These are phyloP conservation scores for Girardia tigrina DNA, from an alignment of 2,888 invertebrate genomes.

Conservation along the genomic window DNA sequence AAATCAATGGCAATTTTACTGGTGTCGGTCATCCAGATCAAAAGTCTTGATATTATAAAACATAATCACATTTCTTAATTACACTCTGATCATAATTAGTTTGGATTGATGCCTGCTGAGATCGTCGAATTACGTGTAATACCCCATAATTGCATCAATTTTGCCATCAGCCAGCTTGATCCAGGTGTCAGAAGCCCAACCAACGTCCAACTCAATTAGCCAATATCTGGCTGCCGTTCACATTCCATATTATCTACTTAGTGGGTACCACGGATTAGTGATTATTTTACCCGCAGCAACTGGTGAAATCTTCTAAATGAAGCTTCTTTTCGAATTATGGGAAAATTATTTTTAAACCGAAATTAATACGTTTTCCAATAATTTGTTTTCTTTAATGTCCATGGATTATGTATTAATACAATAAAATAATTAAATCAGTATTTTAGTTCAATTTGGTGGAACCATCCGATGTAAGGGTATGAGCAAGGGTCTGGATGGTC, in stretches of 20 bases:
- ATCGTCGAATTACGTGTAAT: background rate
- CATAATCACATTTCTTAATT: constrained; percentile 23
- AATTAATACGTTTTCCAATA: no score
- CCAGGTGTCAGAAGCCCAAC: constrained; percentile 23
- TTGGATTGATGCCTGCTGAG: constrained; percentile 23
- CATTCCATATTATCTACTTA: background rate
- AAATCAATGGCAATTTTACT: constrained; percentile 26
- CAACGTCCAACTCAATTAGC: background rate
- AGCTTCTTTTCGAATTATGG: background rate
- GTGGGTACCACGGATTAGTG: constrained; percentile 11
- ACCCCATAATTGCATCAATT: background rate
- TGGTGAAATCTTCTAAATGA: background rate
- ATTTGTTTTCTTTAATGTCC: no score
- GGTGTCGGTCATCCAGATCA: background rate
- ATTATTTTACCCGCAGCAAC: constrained; percentile 7
- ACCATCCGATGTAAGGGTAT: no score
- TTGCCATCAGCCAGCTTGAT: background rate
- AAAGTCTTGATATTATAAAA: constrained; percentile 11
- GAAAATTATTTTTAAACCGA: no score
- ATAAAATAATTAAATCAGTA: no score
- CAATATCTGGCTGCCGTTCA: constrained; percentile 16
- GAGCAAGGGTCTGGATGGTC: no score
- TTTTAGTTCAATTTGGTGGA: no score
- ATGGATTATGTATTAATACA: no score
- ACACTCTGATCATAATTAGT: constrained; percentile 12